phyloP scores from a whole-genome alignment of 2,797 vertebrate genomes.

The Gallinago nigripennis region DNA sequence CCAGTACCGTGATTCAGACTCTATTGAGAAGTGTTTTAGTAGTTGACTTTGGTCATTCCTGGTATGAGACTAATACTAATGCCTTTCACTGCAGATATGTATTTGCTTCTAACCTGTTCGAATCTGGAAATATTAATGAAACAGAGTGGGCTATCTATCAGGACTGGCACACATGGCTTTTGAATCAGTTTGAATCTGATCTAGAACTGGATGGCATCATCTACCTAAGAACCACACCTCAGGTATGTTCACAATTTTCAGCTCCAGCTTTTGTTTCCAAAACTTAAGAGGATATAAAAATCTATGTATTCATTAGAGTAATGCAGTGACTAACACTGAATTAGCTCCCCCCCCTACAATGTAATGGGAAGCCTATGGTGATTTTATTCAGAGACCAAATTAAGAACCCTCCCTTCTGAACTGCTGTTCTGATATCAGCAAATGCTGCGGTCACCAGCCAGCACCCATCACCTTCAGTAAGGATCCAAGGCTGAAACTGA shows the following conservation, averaged over 20 bases:
- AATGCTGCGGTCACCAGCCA: background rate
- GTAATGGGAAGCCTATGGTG: background rate
- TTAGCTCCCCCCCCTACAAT: background rate
- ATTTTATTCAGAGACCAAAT: background rate
- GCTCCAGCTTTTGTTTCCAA: background rate
- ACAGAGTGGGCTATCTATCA: conserved; percentile 86
- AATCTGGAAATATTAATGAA: conserved; percentile 82
- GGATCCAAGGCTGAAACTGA: background rate
- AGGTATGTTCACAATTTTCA: conserved; percentile 68
- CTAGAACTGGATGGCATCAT: conserved; percentile 84
- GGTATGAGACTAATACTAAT: accelerated
- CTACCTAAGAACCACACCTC: conserved; percentile 83
- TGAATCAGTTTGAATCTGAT: conserved; percentile 80
- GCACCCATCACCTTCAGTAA: background rate
- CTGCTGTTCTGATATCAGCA: background rate
- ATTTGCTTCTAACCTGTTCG: conserved; percentile 85
- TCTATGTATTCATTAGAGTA: background rate
- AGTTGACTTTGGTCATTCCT: background rate
- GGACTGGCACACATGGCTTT: conserved; percentile 87
- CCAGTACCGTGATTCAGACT: background rate
- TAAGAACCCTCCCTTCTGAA: background rate
- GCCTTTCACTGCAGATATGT: conserved; percentile 75
- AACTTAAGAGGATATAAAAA: background rate
- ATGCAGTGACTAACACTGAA: background rate
- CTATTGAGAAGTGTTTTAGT: background rate